A percentile compares a stretch with the other conserved stretches of the same genome.
Evolutionary conservation across 2,113 vertebrate species (phyloP).

Genomic region (Bungarus multicinctus): DNA sequence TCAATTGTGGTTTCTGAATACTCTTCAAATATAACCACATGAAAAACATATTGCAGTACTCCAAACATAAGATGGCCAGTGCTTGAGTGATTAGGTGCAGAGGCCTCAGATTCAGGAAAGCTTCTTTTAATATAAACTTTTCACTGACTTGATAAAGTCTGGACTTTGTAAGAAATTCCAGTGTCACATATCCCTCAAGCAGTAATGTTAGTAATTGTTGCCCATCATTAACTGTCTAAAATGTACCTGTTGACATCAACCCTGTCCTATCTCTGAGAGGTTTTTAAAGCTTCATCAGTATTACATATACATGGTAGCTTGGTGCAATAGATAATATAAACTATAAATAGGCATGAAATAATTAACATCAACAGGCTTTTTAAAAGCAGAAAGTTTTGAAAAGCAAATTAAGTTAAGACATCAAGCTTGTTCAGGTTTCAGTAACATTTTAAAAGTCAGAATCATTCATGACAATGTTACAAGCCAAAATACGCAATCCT

Average conservation of each 20-base stretch:
- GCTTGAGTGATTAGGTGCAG: background rate
- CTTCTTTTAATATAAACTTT: background rate
- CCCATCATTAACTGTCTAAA: background rate
- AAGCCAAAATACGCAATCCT: conserved; percentile 56
- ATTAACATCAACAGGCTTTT: background rate
- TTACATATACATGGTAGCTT: background rate
- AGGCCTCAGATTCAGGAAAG: background rate
- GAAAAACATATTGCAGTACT: background rate
- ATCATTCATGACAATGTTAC: conserved; percentile 48
- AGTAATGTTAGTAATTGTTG: background rate
- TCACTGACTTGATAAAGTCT: background rate
- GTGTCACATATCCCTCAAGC: too few relatives aligned
- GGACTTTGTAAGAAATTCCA: background rate
- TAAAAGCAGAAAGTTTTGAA: conserved; percentile 13
- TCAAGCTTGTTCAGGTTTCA: conserved; percentile 56
- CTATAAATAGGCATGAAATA: background rate
- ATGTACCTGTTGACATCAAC: background rate
- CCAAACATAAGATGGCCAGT: background rate
- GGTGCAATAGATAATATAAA: background rate
- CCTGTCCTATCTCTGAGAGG: background rate
- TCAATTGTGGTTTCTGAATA: background rate
- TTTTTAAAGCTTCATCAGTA: background rate
- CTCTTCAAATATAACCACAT: background rate
- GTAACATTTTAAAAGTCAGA: conserved; percentile 61
- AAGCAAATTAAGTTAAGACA: conserved; percentile 3